These are phyloP conservation scores for Mystacornis crossleyi DNA, from an alignment of 2,113 vertebrate species.

Conservation along the genomic window DNA sequence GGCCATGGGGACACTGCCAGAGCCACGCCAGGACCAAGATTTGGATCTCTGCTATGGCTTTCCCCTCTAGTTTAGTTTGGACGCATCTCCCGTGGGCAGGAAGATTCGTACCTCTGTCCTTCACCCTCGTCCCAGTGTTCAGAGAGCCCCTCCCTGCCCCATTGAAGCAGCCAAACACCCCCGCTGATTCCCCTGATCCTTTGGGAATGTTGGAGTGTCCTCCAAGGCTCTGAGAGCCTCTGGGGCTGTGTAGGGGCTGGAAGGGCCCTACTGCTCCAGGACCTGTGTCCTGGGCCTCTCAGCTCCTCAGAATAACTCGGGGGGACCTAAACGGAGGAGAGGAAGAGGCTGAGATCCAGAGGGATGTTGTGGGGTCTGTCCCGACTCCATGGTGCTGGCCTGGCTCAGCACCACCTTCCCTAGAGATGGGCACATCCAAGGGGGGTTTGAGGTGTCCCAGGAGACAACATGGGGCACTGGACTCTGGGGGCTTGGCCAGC, in stretches of 20 bases:
- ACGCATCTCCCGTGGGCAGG: rapidly evolving
- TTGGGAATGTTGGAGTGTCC: background rate
- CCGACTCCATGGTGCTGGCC: rapidly evolving
- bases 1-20: background rate
- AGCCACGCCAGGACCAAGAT: rapidly evolving
- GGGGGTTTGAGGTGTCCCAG: background rate
- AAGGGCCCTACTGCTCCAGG: background rate
- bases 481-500: background rate
- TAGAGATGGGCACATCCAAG: background rate
- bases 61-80: background rate
- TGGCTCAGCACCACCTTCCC: background rate
- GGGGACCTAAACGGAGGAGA: background rate
- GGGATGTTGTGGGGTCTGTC: background rate
- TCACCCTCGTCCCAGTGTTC: background rate
- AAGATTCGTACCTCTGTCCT: background rate
- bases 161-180: background rate
- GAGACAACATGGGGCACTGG: rapidly evolving
- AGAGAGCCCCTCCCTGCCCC: background rate
- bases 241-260: background rate
- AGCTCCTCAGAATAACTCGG: background rate
- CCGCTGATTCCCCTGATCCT: background rate
- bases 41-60: rapidly evolving
- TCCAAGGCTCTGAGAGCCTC: background rate
- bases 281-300: background rate
- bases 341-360: background rate